phyloP scores from a whole-genome alignment of 2,888 invertebrate species.

The Drosophila meridionalis region DNA sequence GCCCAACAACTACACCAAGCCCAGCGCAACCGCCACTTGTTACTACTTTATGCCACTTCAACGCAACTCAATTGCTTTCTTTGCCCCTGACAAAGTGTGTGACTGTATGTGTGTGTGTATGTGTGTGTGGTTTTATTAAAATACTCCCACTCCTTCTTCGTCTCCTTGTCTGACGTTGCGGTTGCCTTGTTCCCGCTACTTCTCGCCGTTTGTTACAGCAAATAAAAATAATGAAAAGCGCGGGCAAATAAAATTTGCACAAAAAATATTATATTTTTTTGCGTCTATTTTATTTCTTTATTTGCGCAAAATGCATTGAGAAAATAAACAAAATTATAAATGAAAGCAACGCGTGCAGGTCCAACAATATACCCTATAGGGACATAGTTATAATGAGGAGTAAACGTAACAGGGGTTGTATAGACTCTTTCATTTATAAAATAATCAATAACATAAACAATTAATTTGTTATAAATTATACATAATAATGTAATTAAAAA shows the following conservation, averaged over 20 bases:
- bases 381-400: neutral
- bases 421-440: neutral
- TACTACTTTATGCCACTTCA: slow-evolving; percentile 81
- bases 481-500: too few relatives aligned
- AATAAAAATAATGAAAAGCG: slow-evolving; percentile 76
- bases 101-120: slow-evolving; percentile 33
- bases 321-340: slow-evolving; percentile 77
- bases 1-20: slow-evolving; percentile 44
- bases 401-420: neutral
- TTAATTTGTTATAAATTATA: too few relatives aligned
- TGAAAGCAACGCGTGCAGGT: slow-evolving; percentile 59
- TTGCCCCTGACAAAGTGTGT: slow-evolving; percentile 61
- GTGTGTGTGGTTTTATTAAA: slow-evolving; percentile 73
- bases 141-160: slow-evolving; percentile 47
- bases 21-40: slow-evolving; percentile 63
- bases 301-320: slow-evolving; percentile 74
- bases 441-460: neutral
- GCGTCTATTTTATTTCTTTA: slow-evolving; percentile 62
- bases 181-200: slow-evolving; percentile 41
- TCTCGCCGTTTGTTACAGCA: slow-evolving; percentile 52
- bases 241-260: slow-evolving; percentile 78
- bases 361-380: slow-evolving; percentile 29
- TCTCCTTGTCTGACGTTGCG: slow-evolving; percentile 35
- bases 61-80: slow-evolving; percentile 80
- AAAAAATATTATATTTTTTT: slow-evolving; percentile 70